Evolutionary conservation across 2,113 vertebrate species (phyloP).

Genomic region (Perca flavescens): DNA sequence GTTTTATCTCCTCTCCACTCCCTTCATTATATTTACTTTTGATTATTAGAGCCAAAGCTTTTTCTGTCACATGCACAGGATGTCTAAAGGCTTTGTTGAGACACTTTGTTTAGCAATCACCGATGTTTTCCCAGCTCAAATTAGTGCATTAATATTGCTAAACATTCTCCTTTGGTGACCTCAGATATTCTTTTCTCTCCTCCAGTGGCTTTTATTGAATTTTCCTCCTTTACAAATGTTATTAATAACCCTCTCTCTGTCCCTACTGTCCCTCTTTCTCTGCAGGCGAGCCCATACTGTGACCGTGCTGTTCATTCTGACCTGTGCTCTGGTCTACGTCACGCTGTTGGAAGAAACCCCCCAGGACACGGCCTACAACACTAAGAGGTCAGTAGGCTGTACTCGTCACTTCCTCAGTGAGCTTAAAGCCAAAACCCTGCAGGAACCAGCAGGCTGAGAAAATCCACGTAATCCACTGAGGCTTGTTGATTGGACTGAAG

Average conservation of each 20-base stretch:
- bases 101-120: neutral
- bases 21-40: neutral
- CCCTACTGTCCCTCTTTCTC: slow-evolving; percentile 22
- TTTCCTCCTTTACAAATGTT: neutral
- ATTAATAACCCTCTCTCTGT: neutral
- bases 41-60: neutral
- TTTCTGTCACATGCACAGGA: neutral
- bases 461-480: neutral
- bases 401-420: neutral
- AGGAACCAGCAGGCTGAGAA: neutral
- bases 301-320: slow-evolving; percentile 96
- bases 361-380: slow-evolving; percentile 96
- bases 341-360: slow-evolving; percentile 97
- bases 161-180: neutral
- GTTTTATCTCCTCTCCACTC: slow-evolving; percentile 5
- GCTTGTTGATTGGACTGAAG: neutral
- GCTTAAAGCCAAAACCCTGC: neutral
- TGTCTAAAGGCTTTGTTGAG: neutral
- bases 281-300: slow-evolving; percentile 95
- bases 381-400: slow-evolving; percentile 88
- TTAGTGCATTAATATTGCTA: neutral
- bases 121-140: neutral
- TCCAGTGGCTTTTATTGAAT: neutral
- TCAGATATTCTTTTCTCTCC: neutral
- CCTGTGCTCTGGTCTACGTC: slow-evolving; percentile 94